Base-by-base conservation (phyloP, 2,888 invertebrate genomes). In the Ichneumoninae sp. region DNA sequence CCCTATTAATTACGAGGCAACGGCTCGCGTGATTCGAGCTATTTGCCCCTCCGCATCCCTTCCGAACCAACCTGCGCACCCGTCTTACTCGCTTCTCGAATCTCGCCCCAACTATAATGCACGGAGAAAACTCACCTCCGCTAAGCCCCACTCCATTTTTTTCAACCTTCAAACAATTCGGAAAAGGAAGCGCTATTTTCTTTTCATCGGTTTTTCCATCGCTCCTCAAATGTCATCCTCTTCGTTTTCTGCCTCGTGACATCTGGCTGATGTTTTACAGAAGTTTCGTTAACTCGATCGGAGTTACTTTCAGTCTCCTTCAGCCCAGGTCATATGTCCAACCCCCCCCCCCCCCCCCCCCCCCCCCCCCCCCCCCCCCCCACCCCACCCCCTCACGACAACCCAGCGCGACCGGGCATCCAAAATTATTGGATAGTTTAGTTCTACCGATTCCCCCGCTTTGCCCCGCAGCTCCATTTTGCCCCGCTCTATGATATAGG, bases 1-100 rank as follows among this genome's bases (percentile, higher is more conserved):
- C 87, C 87, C 89, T 90, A 91, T 91, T 91, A 92, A 92, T 92
- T 91, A 92, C 89, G 89, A 88, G 87, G 87, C 88, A 89, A 87
- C 88, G 86, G 89, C 86, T 92, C 88, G 91, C 91, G 91, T 90
- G 92, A 90, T 89, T 88, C 89, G 79, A 88, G 89, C 90, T 90
- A 91, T 91, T 90, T 84, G 77, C 82, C 77, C 83, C 66, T 82
- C 57, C 47, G 69, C 3, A 10, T 26, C 57, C 60, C 71, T 44
- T 88, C 80, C 16, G 26, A n/a, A 10, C 90, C 87, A 89, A 83
- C 86, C 85, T 69, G 76, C 80, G 22, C 80, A 80, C 84, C 78
- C 57, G 62, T 62, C 80, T 69, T 60, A 26, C 57, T 69, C 72
- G 72, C 44, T 74, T 69, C 69, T 69, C 69, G 62, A 78, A 70